Percentiles rank a stretch among this genome's conserved stretches.
phyloP scores from a whole-genome alignment of 2,888 invertebrate genomes.

The Stomorhina lunata region DNA sequence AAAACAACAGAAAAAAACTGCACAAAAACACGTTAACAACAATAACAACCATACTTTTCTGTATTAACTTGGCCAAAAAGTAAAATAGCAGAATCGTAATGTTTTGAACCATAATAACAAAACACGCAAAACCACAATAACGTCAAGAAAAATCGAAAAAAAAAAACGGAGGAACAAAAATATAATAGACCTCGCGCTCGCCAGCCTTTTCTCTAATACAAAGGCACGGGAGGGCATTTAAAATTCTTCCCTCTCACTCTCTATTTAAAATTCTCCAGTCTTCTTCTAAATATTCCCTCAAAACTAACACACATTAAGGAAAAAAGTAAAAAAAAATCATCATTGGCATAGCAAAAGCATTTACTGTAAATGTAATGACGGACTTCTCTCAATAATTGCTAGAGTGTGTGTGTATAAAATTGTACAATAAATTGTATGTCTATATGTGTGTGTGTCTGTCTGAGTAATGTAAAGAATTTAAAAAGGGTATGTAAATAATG shows the following conservation, averaged over 20 bases:
- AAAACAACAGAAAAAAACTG: not conserved
- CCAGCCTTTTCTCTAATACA: conserved; percentile 28
- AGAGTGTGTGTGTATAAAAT: too few species aligned
- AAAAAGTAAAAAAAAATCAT: too few species aligned
- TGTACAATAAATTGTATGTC: conserved; percentile 38
- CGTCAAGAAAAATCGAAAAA: conserved; percentile 25
- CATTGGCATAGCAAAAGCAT: too few species aligned
- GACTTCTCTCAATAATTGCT: too few species aligned
- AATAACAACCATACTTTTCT: conserved; percentile 22
- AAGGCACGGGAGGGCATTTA: not conserved
- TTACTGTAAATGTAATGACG: too few species aligned
- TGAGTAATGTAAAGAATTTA: conserved; percentile 52
- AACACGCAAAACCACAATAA: conserved; percentile 65
- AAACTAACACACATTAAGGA: too few species aligned
- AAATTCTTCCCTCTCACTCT: too few species aligned
- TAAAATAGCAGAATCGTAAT: conserved; percentile 31
- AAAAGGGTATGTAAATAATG: conserved; percentile 62
- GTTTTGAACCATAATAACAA: conserved; percentile 65
- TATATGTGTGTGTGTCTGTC: not conserved
- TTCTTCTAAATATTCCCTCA: too few species aligned
- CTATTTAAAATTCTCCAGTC: too few species aligned
- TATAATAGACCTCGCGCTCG: conserved; percentile 2
- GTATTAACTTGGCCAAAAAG: conserved; percentile 41
- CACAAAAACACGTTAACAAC: conserved; percentile 40
- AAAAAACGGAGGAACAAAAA: not conserved